Percentiles rank a stretch among this genome's conserved stretches.
Conservation (phyloP, 2,888 invertebrate species). For the Chrysolina americana region DNA sequence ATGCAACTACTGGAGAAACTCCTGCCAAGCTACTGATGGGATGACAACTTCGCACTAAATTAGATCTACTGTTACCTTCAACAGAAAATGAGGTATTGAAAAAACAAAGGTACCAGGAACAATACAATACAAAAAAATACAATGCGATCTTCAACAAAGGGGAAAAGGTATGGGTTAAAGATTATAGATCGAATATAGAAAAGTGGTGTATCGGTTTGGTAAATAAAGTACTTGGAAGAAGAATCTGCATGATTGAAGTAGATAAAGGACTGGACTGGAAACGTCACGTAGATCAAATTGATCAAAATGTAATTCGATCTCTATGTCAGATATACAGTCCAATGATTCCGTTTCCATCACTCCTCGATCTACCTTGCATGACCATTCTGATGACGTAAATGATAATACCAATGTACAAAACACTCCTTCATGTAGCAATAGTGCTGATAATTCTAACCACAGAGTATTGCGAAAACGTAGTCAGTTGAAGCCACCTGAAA, state of each 20-base stretch:
- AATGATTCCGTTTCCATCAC: no score
- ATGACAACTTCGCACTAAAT: background rate
- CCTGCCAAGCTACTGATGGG: background rate
- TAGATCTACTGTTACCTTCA: background rate
- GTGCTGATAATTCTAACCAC: no score
- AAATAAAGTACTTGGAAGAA: background rate
- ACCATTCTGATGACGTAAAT: no score
- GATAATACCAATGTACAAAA: no score
- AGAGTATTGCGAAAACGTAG: no score
- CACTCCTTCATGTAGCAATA: no score
- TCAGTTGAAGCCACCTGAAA: no score
- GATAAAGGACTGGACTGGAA: background rate
- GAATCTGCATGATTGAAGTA: no score
- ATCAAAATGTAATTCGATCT: background rate
- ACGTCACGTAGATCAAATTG: constrained; percentile 9
- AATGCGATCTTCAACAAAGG: background rate
- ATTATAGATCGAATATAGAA: background rate
- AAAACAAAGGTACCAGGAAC: background rate
- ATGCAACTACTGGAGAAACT: background rate
- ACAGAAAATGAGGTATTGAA: background rate
- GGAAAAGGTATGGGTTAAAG: background rate
- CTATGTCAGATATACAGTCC: constrained; percentile 11
- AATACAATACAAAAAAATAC: background rate
- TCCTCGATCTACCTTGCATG: no score
- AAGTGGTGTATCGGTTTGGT: constrained; percentile 5